Base-by-base conservation (phyloP, 2,113 vertebrate species). In the Pongo pygmaeus region DNA sequence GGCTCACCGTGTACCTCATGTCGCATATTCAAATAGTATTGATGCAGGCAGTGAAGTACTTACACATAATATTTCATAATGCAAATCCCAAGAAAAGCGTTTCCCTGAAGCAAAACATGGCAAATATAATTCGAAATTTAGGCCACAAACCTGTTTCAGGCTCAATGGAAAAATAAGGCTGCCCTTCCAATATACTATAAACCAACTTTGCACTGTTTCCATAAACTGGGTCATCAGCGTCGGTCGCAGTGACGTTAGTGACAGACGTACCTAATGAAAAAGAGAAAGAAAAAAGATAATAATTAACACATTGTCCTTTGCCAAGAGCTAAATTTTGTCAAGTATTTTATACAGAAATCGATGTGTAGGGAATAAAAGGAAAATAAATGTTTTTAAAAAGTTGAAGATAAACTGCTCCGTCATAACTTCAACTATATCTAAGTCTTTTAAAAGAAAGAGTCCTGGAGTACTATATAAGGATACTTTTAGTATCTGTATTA, bases 81-180 rank as follows among this genome's bases (percentile, higher is more conserved):
- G 85, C 91, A 97, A 55, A 93, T 89, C 55, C 83, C 79, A 86
- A 97, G 79, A 77, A 90, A 97, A 97, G 4, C 70, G 46, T 97
- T 96, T 50, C 89, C 89, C 89, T 92, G 55, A 95, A 97, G 96
- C 95, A 89, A 91, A 95, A 96, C 57, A 93, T 22, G 57, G 57
- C 77, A 92, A 96, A 91, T 46, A 91, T 43, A 97, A 97, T 94
- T 97, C 50, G 61, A 70, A 95, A 40, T 75, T 85, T 38, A 38
- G n/a, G 30, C 93, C 93, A 97, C 99, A 97, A 97, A 99, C 99
- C 99, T 97, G 99, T 99, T 95, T 99, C 99, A 52, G 99, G 99
- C 96, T 99, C 99, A 86, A 99, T 99, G 35, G 99, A 99, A 98
- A 99, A 99, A 98, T 99, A 99, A 18, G 99, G 99, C 89, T 99